Percentiles rank a stretch among this genome's conserved stretches.
These are phyloP conservation scores for Drosophila nigritarsus DNA, from an alignment of 2,888 invertebrate genomes.

Conservation along the genomic window DNA sequence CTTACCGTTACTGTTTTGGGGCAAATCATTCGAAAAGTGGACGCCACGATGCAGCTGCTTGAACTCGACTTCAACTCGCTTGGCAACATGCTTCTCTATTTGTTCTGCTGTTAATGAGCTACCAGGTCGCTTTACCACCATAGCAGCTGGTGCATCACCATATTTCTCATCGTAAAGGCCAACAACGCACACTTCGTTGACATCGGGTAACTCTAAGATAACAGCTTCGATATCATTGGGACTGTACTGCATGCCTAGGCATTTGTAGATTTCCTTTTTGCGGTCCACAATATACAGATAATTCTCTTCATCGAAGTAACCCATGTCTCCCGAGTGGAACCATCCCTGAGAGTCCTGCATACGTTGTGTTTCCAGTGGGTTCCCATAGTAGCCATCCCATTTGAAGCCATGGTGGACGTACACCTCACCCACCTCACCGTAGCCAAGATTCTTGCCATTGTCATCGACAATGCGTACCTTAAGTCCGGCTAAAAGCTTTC, in stretches of 20 bases:
- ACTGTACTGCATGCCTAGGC: constrained; percentile 60
- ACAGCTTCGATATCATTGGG: constrained; percentile 70
- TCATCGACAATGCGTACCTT: constrained; percentile 68
- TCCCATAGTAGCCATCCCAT: constrained; percentile 78
- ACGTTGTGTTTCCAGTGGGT: constrained; percentile 56
- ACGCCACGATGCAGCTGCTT: constrained; percentile 73
- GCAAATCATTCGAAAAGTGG: constrained; percentile 60
- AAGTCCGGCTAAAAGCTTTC: constrained; percentile 48
- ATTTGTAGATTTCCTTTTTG: constrained; percentile 76
- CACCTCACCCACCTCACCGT: constrained; percentile 72
- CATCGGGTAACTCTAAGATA: constrained; percentile 62
- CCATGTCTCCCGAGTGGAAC: constrained; percentile 79
- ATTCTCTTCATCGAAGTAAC: constrained; percentile 74
- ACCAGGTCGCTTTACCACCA: constrained; percentile 49
- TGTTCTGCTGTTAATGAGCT: constrained; percentile 41
- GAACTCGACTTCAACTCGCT: constrained; percentile 23
- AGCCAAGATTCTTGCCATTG: constrained; percentile 55
- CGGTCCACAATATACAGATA: constrained; percentile 71
- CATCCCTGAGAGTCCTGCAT: constrained; percentile 67
- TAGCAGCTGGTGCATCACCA: constrained; percentile 73
- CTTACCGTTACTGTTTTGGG: constrained; percentile 67
- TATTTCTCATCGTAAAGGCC: constrained; percentile 61
- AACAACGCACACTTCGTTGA: constrained; percentile 70
- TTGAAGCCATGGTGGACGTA: constrained; percentile 29
- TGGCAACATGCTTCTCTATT: constrained; percentile 48